Conservation (phyloP, 2,888 invertebrate genomes). For the Pyrochroa serraticornis region DNA sequence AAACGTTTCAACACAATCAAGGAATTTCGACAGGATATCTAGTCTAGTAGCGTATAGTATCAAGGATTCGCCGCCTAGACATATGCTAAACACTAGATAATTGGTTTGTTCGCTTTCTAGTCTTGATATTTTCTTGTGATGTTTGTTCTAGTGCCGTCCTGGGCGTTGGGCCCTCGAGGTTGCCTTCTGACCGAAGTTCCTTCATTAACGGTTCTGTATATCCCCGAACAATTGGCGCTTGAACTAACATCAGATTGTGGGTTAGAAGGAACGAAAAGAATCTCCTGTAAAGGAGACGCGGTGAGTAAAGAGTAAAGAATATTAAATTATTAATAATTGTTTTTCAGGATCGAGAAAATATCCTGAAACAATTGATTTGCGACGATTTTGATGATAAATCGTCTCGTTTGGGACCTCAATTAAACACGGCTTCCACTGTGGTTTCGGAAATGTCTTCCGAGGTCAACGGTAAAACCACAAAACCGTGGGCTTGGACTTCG, state of each 20-base stretch:
- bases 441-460: slow-evolving; percentile 18
- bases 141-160: slow-evolving; percentile 69
- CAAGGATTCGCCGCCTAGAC: too few relatives aligned
- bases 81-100: too few relatives aligned
- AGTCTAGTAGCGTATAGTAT: not conserved
- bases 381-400: slow-evolving; percentile 49
- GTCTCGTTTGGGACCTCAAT: slow-evolving; percentile 29
- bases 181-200: slow-evolving; percentile 76
- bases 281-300: slow-evolving; percentile 77
- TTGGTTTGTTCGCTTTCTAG: too few relatives aligned
- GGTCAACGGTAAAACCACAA: slow-evolving; percentile 40
- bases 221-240: slow-evolving; percentile 78
- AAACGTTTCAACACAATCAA: not conserved
- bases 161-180: slow-evolving; percentile 72
- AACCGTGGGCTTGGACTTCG: slow-evolving; percentile 55
- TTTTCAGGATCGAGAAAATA: slow-evolving; percentile 67
- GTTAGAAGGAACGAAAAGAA: slow-evolving; percentile 72
- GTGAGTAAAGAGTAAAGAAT: slow-evolving; percentile 61
- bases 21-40: too few relatives aligned
- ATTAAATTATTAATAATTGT: slow-evolving; percentile 14
- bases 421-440: slow-evolving; percentile 27
- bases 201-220: slow-evolving; percentile 74
- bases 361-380: slow-evolving; percentile 66
- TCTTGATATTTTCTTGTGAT: not conserved
- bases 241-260: slow-evolving; percentile 79